phyloP scores from a whole-genome alignment of 2,797 vertebrate genomes.

The Champsocephalus esox region DNA sequence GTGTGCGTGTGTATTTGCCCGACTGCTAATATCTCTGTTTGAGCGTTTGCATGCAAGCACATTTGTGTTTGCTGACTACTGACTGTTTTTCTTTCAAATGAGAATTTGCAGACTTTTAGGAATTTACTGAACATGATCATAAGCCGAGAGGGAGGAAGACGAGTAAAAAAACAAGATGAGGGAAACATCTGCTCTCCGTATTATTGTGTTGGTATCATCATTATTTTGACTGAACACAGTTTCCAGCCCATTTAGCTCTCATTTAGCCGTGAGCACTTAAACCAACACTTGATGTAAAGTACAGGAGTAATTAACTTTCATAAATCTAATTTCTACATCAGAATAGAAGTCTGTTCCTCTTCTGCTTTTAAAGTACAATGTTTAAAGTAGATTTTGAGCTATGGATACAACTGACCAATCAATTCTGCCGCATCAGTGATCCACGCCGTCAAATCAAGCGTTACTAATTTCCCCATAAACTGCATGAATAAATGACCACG shows the following conservation, averaged over 20 bases:
- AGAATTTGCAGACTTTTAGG: slow-evolving; percentile 26
- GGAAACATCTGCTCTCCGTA: slow-evolving; percentile 37
- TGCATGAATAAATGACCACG: background rate
- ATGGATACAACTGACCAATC: background rate
- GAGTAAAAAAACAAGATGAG: background rate
- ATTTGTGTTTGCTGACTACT: slow-evolving; percentile 25
- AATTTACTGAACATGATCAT: slow-evolving; percentile 27
- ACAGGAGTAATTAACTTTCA: background rate
- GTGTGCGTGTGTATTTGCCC: background rate
- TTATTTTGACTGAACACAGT: slow-evolving; percentile 17
- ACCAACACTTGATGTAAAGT: slow-evolving; percentile 6
- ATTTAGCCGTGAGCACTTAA: slow-evolving; percentile 1
- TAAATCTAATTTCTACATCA: background rate
- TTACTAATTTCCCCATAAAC: background rate
- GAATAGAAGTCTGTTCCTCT: background rate
- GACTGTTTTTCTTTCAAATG: slow-evolving; percentile 22
- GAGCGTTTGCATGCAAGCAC: slow-evolving; percentile 30
- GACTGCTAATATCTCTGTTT: slow-evolving; percentile 18
- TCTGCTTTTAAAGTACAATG: background rate
- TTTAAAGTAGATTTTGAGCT: background rate
- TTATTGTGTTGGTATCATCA: slow-evolving; percentile 28
- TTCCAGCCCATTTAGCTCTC: slow-evolving; percentile 8
- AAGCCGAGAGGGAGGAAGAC: slow-evolving; percentile 1
- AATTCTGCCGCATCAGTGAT: background rate
- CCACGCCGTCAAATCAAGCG: background rate